Evolutionary conservation across 2,888 invertebrate genomes (phyloP).

Genomic region (Chymomyza caudatula): DNA sequence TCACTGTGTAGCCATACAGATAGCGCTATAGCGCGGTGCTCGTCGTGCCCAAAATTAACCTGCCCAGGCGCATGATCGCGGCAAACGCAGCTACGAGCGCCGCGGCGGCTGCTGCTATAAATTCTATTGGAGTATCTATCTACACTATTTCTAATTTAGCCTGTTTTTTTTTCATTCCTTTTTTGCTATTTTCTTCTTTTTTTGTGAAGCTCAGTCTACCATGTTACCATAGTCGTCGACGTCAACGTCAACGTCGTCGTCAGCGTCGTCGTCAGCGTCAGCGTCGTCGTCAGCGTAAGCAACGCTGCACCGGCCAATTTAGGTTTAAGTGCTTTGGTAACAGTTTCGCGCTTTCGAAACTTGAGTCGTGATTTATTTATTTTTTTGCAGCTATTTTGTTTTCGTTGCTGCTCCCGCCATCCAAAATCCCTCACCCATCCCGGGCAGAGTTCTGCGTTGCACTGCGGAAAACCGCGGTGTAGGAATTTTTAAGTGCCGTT

Average conservation of each 20-base stretch:
- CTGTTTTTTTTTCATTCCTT: constrained; percentile 30
- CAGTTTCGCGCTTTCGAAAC: constrained; percentile 74
- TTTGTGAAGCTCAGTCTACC: constrained; percentile 22
- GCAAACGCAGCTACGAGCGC: constrained; percentile 49
- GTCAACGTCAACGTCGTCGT: constrained; percentile 21
- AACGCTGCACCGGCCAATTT: constrained; percentile 62
- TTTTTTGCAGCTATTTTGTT: constrained; percentile 21
- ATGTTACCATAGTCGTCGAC: constrained; percentile 39
- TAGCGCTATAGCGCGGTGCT: constrained; percentile 7
- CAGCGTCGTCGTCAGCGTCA: constrained; percentile 22
- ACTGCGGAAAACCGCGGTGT: constrained; percentile 26
- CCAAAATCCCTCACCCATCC: neutral
- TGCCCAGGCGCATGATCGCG: constrained; percentile 60
- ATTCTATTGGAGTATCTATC: constrained; percentile 72
- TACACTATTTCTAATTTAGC: constrained; percentile 73
- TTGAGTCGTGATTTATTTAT: constrained; percentile 73
- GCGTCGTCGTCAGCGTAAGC: neutral
- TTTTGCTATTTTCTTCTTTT: constrained; percentile 13
- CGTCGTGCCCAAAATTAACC: constrained; percentile 67
- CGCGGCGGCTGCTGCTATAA: constrained; percentile 47
- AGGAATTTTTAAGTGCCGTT: constrained; percentile 68
- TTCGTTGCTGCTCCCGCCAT: constrained; percentile 6
- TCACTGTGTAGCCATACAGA: neutral
- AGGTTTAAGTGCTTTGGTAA: constrained; percentile 73
- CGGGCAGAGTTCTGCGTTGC: neutral